Conservation (phyloP, 2,888 invertebrate species). For the Drosophila austrosaltans region DNA sequence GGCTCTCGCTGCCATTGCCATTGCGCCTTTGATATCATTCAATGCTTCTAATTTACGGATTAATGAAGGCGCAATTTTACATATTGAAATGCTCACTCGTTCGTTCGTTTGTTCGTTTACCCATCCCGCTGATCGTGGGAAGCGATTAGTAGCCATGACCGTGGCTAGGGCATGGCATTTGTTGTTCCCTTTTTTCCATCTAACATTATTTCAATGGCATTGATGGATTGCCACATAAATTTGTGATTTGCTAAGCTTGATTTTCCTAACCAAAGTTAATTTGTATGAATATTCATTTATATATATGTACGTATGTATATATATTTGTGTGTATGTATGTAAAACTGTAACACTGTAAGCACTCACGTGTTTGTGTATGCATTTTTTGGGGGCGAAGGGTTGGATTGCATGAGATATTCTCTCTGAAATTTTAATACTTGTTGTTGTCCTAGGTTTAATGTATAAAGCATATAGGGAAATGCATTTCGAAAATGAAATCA, state of each 20-base stretch:
- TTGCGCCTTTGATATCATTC: slow-evolving; percentile 56
- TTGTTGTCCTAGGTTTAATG: slow-evolving; percentile 2
- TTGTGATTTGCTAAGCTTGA: slow-evolving; percentile 70
- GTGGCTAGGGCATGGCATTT: slow-evolving; percentile 35
- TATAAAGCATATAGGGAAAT: background rate
- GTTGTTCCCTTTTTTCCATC: slow-evolving; percentile 10
- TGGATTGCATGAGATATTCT: background rate
- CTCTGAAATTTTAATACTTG: background rate
- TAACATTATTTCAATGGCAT: slow-evolving; percentile 47
- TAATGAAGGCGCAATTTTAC: slow-evolving; percentile 78
- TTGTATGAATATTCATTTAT: slow-evolving; percentile 62
- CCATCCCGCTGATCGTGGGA: slow-evolving; percentile 74
- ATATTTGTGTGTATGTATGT: slow-evolving; percentile 40
- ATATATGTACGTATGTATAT: slow-evolving; percentile 35
- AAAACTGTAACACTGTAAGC: slow-evolving; percentile 4
- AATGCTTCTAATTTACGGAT: slow-evolving; percentile 79
- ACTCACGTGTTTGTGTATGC: background rate
- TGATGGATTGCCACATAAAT: slow-evolving; percentile 76
- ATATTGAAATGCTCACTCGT: slow-evolving; percentile 60
- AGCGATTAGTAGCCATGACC: slow-evolving; percentile 67
- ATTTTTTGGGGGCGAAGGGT: slow-evolving; percentile 49
- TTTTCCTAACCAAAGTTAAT: slow-evolving; percentile 55
- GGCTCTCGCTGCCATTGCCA: slow-evolving; percentile 15
- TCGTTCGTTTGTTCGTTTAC: slow-evolving; percentile 13
- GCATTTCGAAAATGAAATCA: background rate